These are phyloP conservation scores for Arizona elegans DNA, from an alignment of 2,113 vertebrate species.

Conservation along the genomic window DNA sequence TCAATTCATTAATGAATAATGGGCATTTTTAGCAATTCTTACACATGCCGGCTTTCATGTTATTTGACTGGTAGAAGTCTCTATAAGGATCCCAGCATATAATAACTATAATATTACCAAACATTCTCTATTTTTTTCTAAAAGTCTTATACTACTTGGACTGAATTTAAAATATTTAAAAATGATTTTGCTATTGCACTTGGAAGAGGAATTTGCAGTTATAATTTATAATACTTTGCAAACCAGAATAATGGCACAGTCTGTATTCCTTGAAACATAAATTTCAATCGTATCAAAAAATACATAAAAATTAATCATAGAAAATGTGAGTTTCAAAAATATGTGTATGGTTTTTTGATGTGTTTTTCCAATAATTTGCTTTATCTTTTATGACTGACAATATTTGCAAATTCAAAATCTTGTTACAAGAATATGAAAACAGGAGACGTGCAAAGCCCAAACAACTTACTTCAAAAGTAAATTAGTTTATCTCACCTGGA, in stretches of 20 bases:
- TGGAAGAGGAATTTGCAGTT: conserved; percentile 2
- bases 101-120: conserved; percentile 19
- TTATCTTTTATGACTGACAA: not conserved
- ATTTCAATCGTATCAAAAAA: not conserved
- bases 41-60: not conserved
- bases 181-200: not conserved
- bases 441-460: not conserved
- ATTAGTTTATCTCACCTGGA: not conserved
- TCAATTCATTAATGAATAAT: conserved; percentile 43
- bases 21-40: conserved; percentile 26
- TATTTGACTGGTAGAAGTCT: not conserved
- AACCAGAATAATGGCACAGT: not conserved
- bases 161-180: conserved; percentile 21
- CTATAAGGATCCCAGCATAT: not conserved
- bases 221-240: not conserved
- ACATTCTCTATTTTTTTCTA: conserved; percentile 1
- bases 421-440: not conserved
- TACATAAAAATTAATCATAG: not conserved
- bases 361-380: not conserved
- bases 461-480: not conserved
- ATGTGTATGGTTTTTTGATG: not conserved
- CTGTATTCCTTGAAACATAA: not conserved
- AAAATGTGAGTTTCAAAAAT: not conserved
- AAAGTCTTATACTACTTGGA: conserved; percentile 21
- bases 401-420: not conserved